Conservation (phyloP, 2,888 invertebrate genomes). For the Diarsia brunnea region DNA sequence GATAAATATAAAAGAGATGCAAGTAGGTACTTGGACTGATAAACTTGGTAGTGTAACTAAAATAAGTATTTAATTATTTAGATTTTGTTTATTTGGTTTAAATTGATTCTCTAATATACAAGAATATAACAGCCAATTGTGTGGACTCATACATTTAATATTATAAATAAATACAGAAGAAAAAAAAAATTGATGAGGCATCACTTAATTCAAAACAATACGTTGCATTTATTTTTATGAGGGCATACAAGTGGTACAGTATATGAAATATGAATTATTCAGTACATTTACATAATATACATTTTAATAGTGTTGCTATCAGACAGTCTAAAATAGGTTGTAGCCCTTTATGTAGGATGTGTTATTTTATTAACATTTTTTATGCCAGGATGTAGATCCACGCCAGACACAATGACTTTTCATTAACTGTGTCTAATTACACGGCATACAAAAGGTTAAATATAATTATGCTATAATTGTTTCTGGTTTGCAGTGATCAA, state of each 20-base stretch:
- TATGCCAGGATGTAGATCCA: too few species aligned
- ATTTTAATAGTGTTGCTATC: not conserved
- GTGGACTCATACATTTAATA: not conserved
- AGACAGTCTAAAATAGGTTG: not conserved
- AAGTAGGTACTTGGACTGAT: not conserved
- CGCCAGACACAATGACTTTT: too few species aligned
- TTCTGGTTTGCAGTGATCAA: conserved; percentile 75
- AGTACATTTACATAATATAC: not conserved
- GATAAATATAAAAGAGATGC: not conserved
- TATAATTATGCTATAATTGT: conserved; percentile 4
- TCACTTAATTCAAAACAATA: not conserved
- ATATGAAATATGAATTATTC: not conserved
- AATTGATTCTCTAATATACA: not conserved
- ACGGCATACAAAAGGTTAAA: too few species aligned
- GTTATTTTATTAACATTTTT: not conserved
- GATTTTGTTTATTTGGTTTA: not conserved
- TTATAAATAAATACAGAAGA: not conserved
- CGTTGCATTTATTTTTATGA: not conserved
- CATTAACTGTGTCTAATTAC: too few species aligned
- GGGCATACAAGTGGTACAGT: too few species aligned
- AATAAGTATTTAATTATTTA: not conserved
- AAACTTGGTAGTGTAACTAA: not conserved
- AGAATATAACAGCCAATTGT: too few species aligned
- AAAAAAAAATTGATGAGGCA: not conserved
- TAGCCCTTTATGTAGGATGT: not conserved